Conservation (phyloP, 2,797 vertebrate genomes). For the Potorous gilbertii region DNA sequence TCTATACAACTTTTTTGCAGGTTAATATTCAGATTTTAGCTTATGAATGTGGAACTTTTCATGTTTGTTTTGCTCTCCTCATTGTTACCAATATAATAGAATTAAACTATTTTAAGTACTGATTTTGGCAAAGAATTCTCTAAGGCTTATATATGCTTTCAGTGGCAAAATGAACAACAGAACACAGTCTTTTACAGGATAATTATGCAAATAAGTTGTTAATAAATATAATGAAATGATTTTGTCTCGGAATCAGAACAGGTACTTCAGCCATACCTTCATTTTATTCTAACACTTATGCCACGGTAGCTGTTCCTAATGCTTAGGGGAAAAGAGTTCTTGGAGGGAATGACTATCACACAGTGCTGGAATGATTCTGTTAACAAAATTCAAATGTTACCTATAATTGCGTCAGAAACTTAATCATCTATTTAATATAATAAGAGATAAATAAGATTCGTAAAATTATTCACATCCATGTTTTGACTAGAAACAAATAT, state of each 20-base stretch:
- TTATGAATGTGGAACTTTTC: conserved; percentile 69
- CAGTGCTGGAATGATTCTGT: neutral
- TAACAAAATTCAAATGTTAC: neutral
- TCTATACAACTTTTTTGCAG: conserved; percentile 54
- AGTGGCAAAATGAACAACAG: conserved; percentile 78
- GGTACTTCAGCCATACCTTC: conserved; percentile 24
- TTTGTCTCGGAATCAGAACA: conserved; percentile 55
- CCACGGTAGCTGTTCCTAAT: conserved; percentile 33
- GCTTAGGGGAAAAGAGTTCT: neutral
- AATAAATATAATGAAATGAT: conserved; percentile 73
- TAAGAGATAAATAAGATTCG: neutral
- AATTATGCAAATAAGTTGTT: conserved; percentile 76
- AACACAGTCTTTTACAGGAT: conserved; percentile 64
- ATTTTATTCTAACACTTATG: conserved; percentile 18
- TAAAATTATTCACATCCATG: neutral
- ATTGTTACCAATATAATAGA: conserved; percentile 78
- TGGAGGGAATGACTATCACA: neutral
- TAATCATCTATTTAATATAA: neutral
- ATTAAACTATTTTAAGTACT: conserved; percentile 78
- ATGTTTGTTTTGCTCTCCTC: conserved; percentile 76
- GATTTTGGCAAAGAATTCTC: conserved; percentile 74
- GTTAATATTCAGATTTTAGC: conserved; percentile 74
- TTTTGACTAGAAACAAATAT: neutral
- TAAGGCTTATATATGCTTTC: conserved; percentile 75
- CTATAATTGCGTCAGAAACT: neutral